A percentile compares a stretch with the other conserved stretches of the same genome.
Conservation (phyloP, 2,888 invertebrate genomes). For the Drosophila seclusa region DNA sequence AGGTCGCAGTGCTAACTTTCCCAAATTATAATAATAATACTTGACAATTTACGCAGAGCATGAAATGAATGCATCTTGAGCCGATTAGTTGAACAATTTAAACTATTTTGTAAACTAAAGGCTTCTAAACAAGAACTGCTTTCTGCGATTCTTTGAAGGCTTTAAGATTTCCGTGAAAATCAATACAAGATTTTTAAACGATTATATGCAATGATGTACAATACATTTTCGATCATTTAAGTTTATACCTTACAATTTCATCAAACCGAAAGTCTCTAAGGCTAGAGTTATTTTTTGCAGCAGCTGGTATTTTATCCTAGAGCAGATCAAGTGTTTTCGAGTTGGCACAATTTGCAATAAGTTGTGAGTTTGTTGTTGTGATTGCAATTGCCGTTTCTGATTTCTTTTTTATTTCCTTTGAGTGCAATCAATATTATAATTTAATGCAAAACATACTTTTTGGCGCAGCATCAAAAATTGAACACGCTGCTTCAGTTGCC, state of each 20-base stretch:
- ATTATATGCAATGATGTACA: background rate
- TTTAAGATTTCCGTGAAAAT: background rate
- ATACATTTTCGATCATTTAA: background rate
- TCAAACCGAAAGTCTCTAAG: too few relatives aligned
- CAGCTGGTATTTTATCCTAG: background rate
- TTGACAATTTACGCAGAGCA: background rate
- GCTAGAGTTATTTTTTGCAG: background rate
- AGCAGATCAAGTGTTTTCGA: slow-evolving; percentile 20
- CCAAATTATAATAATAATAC: too few relatives aligned
- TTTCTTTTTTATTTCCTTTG: slow-evolving; percentile 37
- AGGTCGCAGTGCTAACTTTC: too few relatives aligned
- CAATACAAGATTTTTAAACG: rapidly evolving
- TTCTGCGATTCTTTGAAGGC: background rate
- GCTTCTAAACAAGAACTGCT: background rate
- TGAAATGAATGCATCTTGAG: background rate
- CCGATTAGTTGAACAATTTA: background rate
- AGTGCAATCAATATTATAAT: slow-evolving; percentile 67
- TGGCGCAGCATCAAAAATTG: slow-evolving; percentile 70
- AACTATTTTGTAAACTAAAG: background rate
- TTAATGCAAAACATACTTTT: slow-evolving; percentile 64
- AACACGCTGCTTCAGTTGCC: slow-evolving; percentile 34
- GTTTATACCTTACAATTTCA: background rate
- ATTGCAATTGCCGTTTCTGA: slow-evolving; percentile 34
- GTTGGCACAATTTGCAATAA: slow-evolving; percentile 12
- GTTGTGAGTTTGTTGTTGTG: slow-evolving; percentile 25